Base-by-base conservation (phyloP, 92 coral and sea anemone genomes). In the Zoanthus solanderi region DNA sequence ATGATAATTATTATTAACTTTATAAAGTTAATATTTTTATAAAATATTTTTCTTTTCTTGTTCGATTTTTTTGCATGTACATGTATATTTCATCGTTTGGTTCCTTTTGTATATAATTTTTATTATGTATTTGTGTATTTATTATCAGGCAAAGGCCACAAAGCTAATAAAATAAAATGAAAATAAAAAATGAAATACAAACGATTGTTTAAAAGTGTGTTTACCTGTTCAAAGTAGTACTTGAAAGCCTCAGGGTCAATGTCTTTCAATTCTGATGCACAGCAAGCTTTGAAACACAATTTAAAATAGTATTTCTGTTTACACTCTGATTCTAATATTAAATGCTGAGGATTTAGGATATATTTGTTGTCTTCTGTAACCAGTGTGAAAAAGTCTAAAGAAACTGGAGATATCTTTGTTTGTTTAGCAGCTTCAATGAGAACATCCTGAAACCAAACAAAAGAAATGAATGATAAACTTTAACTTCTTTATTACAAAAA, bases 141-240 rank as follows among this genome's bases (percentile, higher is more conserved):
- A 23, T 23, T 23, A 23, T 23, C 23, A 23, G 23, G 23, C 0
- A 23, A 23, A 23, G 23, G 23, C 23, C 23, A 60, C 5, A 60
- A n/a, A 13, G 5, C 13, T 5, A 60, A 60, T 60, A 13, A 60
- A 60, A 4, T 14, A 17, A 17, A 58, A 12, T 58, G 3, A 44
- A 5, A 72, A 23, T 23, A 23, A 23, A 23, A 23, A 23, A 23
- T 23, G 23, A 23, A 23, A 23, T 23, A 23, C 23, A 23, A 23
- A 23, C 23, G 23, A 23, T 23, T 23, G 29, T 12, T 14, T 42
- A n/a, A 30, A 0, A 23, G 54, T 17, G 42, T 37, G 76, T 82
- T n/a, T 87, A 95, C 99, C 97, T 97, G 99, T 78, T 92, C 91
- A 69, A 95, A 94, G 78, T 94, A 92, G 77, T 97, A 97, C 71